Evolutionary conservation across 2,888 invertebrate genomes (phyloP), one percentile per base, ranked within the genome.

Genomic region (Ethmia dodecea): DNA sequence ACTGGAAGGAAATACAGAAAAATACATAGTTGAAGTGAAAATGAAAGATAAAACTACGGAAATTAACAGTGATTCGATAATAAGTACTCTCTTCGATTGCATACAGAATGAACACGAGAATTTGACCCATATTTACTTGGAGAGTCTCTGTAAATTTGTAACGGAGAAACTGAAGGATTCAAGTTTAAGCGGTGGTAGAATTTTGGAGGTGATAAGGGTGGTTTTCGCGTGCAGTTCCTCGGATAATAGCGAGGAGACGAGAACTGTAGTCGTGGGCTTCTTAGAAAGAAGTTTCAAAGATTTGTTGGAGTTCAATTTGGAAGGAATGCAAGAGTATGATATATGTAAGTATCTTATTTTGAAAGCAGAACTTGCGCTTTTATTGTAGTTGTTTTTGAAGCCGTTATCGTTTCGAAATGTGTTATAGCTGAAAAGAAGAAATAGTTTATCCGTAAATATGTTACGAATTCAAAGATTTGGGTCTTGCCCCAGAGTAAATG

Each of bases 71-170:
- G 54, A 62, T 3, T 31, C 44, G 6, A 40, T 76, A 1, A 37
- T 76, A 3, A 28, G 41, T 0, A 60, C 54, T 28, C 45, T 80
- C 1, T 38, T 75, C 2, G 42, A 69, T 2, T 62, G 45, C 2
- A 49, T 75, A 0, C 47, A 62, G 11, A 59, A 45, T 5, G 74
- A 70, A 35, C 72, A 70, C 27, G 79, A 79, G 27, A 75, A 59
- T 35, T 33, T 78, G 8, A 74, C 61, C 1, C 70, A 70, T 44
- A 55, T 78, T 10, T 81, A 76, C 45, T 55, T 84, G 37, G 49
- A 61, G 14, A 66, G 73, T 38, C 43, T 79, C 1, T 47, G 62
- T 1, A 55, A 57, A 20, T 74, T 62, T 14, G 49, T 78, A 0
- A 46, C 52, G 5, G 42, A 45, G 5, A 55, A 49, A 32, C 14